phyloP scores from a whole-genome alignment of 2,113 vertebrate species.

The Sander lucioperca region DNA sequence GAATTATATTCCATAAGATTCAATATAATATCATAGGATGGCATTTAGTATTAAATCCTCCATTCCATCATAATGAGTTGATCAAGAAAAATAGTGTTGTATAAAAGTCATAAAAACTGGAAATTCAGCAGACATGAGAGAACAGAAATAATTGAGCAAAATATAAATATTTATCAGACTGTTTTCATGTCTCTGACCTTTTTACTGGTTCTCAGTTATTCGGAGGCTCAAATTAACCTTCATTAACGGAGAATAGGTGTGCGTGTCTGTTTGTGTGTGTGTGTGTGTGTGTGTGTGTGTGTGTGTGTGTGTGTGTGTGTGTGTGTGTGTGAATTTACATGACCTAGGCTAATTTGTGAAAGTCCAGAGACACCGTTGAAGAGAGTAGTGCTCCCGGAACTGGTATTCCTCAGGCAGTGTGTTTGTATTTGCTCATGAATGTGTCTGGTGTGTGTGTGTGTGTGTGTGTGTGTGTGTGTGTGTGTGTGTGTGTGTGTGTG shows the following conservation, averaged over 20 bases:
- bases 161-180: conserved; percentile 17
- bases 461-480: conserved; percentile 44
- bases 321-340: conserved; percentile 24
- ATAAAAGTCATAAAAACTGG: neutral
- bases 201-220: conserved; percentile 50
- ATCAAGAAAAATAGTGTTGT: neutral
- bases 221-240: conserved; percentile 63
- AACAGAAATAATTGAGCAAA: conserved; percentile 38
- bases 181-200: conserved; percentile 68
- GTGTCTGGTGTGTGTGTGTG: conserved; percentile 36
- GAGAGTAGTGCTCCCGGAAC: conserved; percentile 63
- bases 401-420: conserved; percentile 69
- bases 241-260: conserved; percentile 49
- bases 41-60: too few species aligned
- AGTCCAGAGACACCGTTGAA: conserved; percentile 64
- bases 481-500: conserved; percentile 44
- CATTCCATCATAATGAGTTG: neutral
- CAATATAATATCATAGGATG: neutral
- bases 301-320: conserved; percentile 10
- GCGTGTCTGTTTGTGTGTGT: conserved; percentile 2
- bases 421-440: conserved; percentile 63
- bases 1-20: neutral
- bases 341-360: conserved; percentile 68
- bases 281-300: conserved; percentile 11
- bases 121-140: conserved; percentile 15